Percentiles rank a stretch among this genome's conserved stretches.
Conservation (phyloP, 2,888 invertebrate species). For the Agrochola macilenta region DNA sequence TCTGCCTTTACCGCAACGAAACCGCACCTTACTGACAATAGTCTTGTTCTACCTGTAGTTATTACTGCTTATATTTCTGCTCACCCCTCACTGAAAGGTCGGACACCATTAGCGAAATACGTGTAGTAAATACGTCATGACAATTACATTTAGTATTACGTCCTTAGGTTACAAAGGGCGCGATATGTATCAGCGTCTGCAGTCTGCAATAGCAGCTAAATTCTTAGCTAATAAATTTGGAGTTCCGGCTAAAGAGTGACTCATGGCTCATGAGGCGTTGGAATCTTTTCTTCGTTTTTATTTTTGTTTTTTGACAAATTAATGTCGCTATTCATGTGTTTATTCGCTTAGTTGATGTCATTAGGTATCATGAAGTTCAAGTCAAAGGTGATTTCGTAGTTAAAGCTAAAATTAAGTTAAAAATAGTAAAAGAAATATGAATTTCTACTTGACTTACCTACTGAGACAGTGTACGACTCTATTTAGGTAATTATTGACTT, state of each 20-base stretch:
- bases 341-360: constrained; percentile 31
- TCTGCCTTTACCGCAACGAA: not conserved
- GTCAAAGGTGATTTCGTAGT: constrained; percentile 14
- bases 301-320: constrained; percentile 22
- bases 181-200: constrained; percentile 34
- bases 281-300: constrained; percentile 28
- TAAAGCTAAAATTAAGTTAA: not conserved
- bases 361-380: constrained; percentile 18
- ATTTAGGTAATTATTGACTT: too few species aligned
- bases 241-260: constrained; percentile 51
- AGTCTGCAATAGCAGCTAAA: constrained; percentile 10
- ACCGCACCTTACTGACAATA: not conserved
- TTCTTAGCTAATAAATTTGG: constrained; percentile 17
- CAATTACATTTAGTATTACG: constrained; percentile 29
- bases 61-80: constrained; percentile 5
- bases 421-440: not conserved
- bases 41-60: constrained; percentile 7
- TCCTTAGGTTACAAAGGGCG: constrained; percentile 27
- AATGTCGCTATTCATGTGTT: constrained; percentile 23
- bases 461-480: too few species aligned
- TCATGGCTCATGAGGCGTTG: constrained; percentile 25
- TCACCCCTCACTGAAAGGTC: constrained; percentile 21
- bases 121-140: constrained; percentile 19
- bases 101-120: constrained; percentile 16
- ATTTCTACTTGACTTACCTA: too few species aligned